Base-by-base conservation (phyloP, 2,113 vertebrate species). In the Podarcis muralis region DNA sequence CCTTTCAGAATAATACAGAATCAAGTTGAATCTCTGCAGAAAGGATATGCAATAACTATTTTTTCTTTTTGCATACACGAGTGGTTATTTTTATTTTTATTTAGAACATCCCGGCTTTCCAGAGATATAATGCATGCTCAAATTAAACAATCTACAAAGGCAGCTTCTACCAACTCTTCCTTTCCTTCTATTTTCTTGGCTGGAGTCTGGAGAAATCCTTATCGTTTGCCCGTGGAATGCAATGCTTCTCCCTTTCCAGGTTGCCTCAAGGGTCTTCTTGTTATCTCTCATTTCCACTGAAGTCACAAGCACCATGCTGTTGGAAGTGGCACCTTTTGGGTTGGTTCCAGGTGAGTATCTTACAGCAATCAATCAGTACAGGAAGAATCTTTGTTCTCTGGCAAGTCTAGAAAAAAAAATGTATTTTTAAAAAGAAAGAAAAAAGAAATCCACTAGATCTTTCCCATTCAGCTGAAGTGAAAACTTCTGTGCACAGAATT, bases 221-320 rank as follows among this genome's bases (percentile, higher is more conserved):
- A 95, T 95, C 91, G 66, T 90, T 94, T 94, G 94, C 91, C 93
- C 94, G 95, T 96, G 93, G 93, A 95, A 95, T 94, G 90, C 92
- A 94, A 84, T 87, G 91, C 78, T 92, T 93, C 93, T 95, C 92
- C 94, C 89, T 92, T 95, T 92, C 90, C 93, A 92, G 91, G 91
- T 90, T 93, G 94, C 94, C 94, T 95, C 93, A 92, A 95, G 95
- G 94, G 91, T 94, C 93, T 94, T 94, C 91, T 93, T 85, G 91
- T 95, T 95, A 94, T 95, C 94, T 95, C 90, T 95, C 88, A 75
- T 93, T 96, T 95, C 92, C 95, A 95, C 92, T 95, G 40, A 94
- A 96, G 95, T 94, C 92, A 94, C 53, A 93, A 92, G 92, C 90
- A 94, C 90, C 95, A 90, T 95, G 89, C 91, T 95, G 91, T 93